Evolutionary conservation across 2,888 invertebrate species (phyloP).

Genomic region (Pyrgus malvae): DNA sequence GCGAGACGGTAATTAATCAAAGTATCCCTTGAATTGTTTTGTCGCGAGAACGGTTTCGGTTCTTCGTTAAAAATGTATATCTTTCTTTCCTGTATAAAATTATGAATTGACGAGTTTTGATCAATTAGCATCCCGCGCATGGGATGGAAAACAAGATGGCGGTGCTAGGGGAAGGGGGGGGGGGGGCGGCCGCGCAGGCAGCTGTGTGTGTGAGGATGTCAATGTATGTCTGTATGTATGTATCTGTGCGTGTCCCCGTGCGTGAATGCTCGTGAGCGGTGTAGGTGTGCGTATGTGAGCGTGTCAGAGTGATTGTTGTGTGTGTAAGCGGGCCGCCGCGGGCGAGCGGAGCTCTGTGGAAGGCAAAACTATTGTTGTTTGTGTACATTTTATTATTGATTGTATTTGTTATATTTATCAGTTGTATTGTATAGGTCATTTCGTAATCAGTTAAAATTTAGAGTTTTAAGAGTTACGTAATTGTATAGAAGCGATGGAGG

Average conservation of each 20-base stretch:
- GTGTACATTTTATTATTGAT: constrained; percentile 63
- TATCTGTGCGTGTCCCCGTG: background rate
- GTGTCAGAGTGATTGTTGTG: constrained; percentile 4
- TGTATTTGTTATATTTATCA: constrained; percentile 70
- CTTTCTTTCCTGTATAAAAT: constrained; percentile 28
- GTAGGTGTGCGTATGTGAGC: constrained; percentile 9
- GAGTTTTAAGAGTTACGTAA: constrained; percentile 53
- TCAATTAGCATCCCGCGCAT: constrained; percentile 39
- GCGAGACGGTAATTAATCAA: no score
- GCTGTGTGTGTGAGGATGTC: background rate
- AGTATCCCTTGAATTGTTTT: no score
- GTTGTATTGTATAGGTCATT: constrained; percentile 54
- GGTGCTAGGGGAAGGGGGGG: constrained; percentile 50
- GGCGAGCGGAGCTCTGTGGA: constrained; percentile 26
- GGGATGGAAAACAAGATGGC: constrained; percentile 53
- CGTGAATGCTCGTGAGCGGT: background rate
- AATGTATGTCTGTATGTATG: background rate
- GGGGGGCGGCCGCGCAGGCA: constrained; percentile 19
- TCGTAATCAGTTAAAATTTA: constrained; percentile 50
- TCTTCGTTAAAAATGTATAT: no score
- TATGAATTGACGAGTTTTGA: constrained; percentile 27
- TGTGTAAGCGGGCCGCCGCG: constrained; percentile 1
- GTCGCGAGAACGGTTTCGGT: no score
- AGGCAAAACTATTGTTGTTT: constrained; percentile 57
- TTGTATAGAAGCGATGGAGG: constrained; percentile 29